phyloP scores from a whole-genome alignment of 2,113 vertebrate genomes.

The Bettongia penicillata region DNA sequence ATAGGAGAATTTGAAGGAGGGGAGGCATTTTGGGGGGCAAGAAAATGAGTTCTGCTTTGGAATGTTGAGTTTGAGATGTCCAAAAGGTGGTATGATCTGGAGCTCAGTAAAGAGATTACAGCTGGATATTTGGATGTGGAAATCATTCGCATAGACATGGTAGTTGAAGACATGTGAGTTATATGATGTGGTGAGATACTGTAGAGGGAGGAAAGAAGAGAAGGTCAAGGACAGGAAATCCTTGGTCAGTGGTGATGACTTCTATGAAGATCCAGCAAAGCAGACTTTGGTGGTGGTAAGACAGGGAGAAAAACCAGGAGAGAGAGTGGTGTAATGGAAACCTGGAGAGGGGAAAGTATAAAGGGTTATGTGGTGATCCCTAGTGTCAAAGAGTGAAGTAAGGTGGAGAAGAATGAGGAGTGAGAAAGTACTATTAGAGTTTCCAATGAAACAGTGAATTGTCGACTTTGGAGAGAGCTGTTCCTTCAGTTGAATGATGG shows the following conservation, averaged over 20 bases:
- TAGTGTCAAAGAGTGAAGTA: not conserved
- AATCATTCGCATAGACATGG: not conserved
- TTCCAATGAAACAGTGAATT: not conserved
- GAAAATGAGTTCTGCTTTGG: not conserved
- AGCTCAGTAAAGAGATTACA: not conserved
- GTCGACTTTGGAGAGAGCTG: not conserved
- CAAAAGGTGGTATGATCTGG: not conserved
- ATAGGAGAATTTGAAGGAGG: not conserved
- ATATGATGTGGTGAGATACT: not conserved
- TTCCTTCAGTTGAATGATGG: not conserved
- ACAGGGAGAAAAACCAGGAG: not conserved
- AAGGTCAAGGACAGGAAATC: not conserved
- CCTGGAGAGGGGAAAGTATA: not conserved
- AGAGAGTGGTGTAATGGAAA: not conserved
- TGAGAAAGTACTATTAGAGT: not conserved
- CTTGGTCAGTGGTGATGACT: not conserved
- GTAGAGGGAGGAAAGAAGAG: not conserved
- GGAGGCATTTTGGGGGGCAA: not conserved
- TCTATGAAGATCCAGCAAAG: not conserved
- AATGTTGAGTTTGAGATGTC: not conserved
- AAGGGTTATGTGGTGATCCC: not conserved
- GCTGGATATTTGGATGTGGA: not conserved
- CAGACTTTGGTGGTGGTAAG: not conserved
- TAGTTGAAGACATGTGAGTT: not conserved
- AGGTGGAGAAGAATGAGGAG: not conserved